phyloP scores from a whole-genome alignment of 2,113 vertebrate genomes.

The Stomatorhinus ivindoensis region DNA sequence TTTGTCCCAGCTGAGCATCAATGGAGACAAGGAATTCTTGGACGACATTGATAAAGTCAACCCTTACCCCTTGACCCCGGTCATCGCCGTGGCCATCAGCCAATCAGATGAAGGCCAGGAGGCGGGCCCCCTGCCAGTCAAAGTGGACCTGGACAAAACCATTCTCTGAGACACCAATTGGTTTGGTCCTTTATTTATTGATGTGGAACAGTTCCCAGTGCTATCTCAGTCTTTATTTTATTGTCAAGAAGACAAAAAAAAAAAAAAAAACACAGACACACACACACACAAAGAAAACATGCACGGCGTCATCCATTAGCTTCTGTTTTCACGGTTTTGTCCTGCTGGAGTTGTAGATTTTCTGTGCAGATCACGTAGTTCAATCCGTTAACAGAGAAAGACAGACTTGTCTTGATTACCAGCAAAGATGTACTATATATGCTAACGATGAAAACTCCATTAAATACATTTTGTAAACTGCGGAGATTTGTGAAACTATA shows the following conservation, averaged over 20 bases:
- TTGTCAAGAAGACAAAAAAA: constrained; percentile 29
- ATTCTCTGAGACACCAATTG: constrained; percentile 52
- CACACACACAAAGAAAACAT: constrained; percentile 21
- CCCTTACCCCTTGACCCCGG: constrained; percentile 64
- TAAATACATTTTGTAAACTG: background rate
- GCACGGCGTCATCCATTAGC: constrained; percentile 39
- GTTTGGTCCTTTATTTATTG: constrained; percentile 20
- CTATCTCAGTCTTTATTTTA: constrained; percentile 12
- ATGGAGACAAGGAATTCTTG: constrained; percentile 82
- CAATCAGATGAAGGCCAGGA: constrained; percentile 60
- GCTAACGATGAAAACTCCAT: constrained; percentile 24
- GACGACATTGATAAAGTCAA: constrained; percentile 65
- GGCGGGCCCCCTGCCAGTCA: constrained; percentile 73
- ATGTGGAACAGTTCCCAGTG: constrained; percentile 27
- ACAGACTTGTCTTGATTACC: constrained; percentile 26
- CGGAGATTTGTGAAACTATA: background rate
- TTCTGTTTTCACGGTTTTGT: constrained; percentile 20
- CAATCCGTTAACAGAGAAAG: constrained; percentile 23
- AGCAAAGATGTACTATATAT: background rate
- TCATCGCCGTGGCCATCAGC: constrained; percentile 65
- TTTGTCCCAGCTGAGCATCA: constrained; percentile 71
- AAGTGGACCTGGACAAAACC: constrained; percentile 80
- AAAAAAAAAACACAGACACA: background rate
- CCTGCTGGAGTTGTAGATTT: constrained; percentile 33
- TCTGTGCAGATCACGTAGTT: constrained; percentile 16